A percentile compares a stretch with the other conserved stretches of the same genome.
Evolutionary conservation across 1,140 invertebrate species (phyloP).

Genomic region (Pogonomyrmex barbatus): DNA sequence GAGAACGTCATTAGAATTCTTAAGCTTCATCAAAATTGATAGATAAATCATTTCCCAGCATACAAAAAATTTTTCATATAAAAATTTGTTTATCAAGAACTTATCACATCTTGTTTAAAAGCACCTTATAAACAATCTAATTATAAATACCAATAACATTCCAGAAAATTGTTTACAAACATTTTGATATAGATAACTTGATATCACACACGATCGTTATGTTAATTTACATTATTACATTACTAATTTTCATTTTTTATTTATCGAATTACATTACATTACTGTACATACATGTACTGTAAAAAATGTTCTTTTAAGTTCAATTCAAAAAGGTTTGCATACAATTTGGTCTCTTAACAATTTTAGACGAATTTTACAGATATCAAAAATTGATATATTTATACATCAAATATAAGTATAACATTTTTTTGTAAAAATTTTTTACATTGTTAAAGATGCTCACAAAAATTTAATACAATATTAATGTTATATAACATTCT

Average conservation of each 20-base stretch:
- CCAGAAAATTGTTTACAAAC: conserved; percentile 1
- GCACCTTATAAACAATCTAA: conserved; percentile 17
- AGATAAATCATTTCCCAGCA: not conserved
- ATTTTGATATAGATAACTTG: not conserved
- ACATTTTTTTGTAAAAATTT: no score
- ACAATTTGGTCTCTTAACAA: not conserved
- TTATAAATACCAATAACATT: conserved; percentile 7
- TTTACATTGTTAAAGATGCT: not conserved
- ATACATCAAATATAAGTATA: not conserved
- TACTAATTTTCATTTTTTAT: no score
- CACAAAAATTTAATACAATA: conserved; percentile 11
- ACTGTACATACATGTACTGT: not conserved
- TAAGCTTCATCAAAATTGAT: not conserved
- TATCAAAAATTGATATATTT: not conserved
- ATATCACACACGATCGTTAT: not conserved
- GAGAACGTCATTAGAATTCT: conserved; percentile 86
- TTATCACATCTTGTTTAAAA: not conserved
- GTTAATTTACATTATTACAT: not conserved
- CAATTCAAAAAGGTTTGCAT: not conserved
- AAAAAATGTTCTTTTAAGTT: not conserved
- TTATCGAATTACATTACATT: not conserved
- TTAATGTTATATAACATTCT: conserved; percentile 17
- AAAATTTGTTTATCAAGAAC: conserved; percentile 23
- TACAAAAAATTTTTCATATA: not conserved
- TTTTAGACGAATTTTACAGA: conserved; percentile 1